Evolutionary conservation across 92 coral and sea anemone species (phyloP).

Genomic region (Parazoanthus swiftii): DNA sequence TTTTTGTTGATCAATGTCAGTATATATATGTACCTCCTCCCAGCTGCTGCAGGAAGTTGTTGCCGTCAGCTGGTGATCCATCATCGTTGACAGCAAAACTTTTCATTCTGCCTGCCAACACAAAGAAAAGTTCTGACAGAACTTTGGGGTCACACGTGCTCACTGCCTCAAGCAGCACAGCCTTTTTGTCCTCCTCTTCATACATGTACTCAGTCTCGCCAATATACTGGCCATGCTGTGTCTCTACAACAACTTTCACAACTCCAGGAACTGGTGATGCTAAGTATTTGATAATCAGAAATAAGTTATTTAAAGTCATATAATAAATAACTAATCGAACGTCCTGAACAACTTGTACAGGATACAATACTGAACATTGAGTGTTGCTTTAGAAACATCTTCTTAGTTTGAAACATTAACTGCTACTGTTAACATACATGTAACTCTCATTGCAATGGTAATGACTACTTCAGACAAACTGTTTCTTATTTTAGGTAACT

Average conservation of each 20-base stretch:
- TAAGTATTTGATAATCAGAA: background rate
- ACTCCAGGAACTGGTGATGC: conserved; percentile 21
- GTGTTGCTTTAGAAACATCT: no score
- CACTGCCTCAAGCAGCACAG: background rate
- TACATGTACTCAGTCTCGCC: conserved; percentile 29
- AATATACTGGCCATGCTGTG: conserved; percentile 15
- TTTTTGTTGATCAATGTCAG: background rate
- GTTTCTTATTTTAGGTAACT: no score
- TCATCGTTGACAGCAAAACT: conserved; percentile 9
- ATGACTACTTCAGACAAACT: no score
- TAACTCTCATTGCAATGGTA: no score
- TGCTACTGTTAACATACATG: no score
- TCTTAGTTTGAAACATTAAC: no score
- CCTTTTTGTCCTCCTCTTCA: conserved; percentile 7
- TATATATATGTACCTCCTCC: conserved; percentile 27
- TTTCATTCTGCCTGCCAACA: conserved; percentile 10
- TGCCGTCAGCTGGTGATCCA: background rate
- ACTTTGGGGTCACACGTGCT: background rate
- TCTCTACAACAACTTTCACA: conserved; percentile 27
- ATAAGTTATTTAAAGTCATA: no score
- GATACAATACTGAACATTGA: no score
- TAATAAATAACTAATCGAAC: no score
- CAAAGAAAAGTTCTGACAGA: background rate
- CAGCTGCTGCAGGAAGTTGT: background rate
- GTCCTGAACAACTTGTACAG: no score